Base-by-base conservation (phyloP, 2,888 invertebrate genomes). In the Torymus tubicola region DNA sequence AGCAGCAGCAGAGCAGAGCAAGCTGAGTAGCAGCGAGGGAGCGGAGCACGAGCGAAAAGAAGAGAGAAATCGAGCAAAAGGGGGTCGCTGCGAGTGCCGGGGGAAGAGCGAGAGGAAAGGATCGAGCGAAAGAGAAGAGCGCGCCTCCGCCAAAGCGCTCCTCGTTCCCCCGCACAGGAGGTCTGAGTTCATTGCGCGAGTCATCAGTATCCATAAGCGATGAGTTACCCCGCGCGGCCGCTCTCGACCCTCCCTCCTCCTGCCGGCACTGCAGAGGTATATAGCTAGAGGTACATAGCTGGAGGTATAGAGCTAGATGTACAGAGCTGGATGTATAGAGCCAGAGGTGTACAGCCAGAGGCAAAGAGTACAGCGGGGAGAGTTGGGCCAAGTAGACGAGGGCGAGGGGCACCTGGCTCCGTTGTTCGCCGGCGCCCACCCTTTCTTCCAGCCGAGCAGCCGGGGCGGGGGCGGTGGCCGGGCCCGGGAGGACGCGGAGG, bases 121-220 rank as follows among this genome's bases (percentile, higher is more conserved):
- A 80, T 74, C 71, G 81, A 55, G 78, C 65, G 50, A 53, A 71
- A 78, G 77, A 76, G 60, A 71, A 82, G 74, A 73, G 24, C 55
- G 79, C 91, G 92, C 92, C 86, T 92, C 92, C 92, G 92, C 92
- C 89, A 92, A 91, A 82, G 81, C 81, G 80, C 84, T 81, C 84
- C 80, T 80, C 85, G 81, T 82, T 83, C 82, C 77, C 83, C 84
- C 81, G 83, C 81, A 83, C 86, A 84, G 84, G 86, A 86, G 87
- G 87, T 88, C 86, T 87, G 88, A 88, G 90, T 90, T 94, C 94
- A 94, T 94, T 94, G 93, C 92, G 90, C 89, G 91, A 92, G 94
- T 94, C 94, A 94, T 94, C 94, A 94, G 94, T 94, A 94, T 94
- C 93, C 94, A 94, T 94, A 94, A 94, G 94, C 92, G 94, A 94